phyloP scores from a whole-genome alignment of 1,140 invertebrate species.

The Pogonomyrmex barbatus region DNA sequence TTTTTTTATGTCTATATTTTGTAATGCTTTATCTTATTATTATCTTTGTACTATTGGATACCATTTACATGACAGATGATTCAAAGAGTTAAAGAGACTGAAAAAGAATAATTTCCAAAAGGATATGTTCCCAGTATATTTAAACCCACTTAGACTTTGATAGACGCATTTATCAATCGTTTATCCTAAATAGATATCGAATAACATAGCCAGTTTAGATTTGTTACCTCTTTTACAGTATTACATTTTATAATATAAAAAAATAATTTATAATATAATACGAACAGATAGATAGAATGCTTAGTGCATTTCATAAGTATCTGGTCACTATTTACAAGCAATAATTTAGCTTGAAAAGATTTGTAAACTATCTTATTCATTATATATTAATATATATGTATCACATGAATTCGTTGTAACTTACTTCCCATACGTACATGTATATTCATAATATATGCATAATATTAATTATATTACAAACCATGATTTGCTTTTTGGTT shows the following conservation, averaged over 20 bases:
- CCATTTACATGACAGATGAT: slow-evolving; percentile 26
- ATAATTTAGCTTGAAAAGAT: slow-evolving; percentile 19
- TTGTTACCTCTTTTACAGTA: slow-evolving; percentile 24
- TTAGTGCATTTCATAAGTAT: slow-evolving; percentile 16
- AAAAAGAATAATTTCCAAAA: slow-evolving; percentile 22
- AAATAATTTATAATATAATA: slow-evolving; percentile 8
- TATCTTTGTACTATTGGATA: not conserved
- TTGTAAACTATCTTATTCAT: slow-evolving; percentile 32
- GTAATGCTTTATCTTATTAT: slow-evolving; percentile 12
- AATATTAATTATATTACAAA: slow-evolving; percentile 46
- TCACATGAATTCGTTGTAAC: slow-evolving; percentile 13
- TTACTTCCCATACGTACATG: slow-evolving; percentile 21
- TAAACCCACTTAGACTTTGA: slow-evolving; percentile 26
- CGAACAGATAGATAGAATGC: not conserved
- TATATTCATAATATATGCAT: slow-evolving; percentile 18
- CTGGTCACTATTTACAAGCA: slow-evolving; percentile 44
- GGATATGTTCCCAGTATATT: not conserved
- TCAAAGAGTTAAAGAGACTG: slow-evolving; percentile 43
- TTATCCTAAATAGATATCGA: not conserved
- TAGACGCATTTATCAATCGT: not conserved
- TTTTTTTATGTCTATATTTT: slow-evolving; percentile 24
- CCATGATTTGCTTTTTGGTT: slow-evolving; percentile 11
- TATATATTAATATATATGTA: not conserved
- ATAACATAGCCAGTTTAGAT: slow-evolving; percentile 5
- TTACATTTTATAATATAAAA: slow-evolving; percentile 43